A percentile compares a stretch with the other conserved stretches of the same genome.
phyloP scores from a whole-genome alignment of 2,797 vertebrate genomes.

The Petrocephalus schoutedeni region DNA sequence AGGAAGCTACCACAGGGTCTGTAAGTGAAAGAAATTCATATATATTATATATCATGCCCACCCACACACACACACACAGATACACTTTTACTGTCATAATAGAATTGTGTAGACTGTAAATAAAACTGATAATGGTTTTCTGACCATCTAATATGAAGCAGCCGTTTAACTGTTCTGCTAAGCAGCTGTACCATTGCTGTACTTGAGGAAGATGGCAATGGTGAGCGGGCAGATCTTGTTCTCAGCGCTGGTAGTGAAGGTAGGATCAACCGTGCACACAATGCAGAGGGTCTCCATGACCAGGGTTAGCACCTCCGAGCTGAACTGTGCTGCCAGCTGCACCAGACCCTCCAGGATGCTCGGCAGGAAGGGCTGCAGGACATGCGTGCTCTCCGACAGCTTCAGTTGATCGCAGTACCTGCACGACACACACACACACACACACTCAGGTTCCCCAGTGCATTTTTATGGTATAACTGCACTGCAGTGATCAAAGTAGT shows the following conservation, averaged over 20 bases:
- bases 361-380: conserved; percentile 91
- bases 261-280: conserved; percentile 89
- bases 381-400: conserved; percentile 87
- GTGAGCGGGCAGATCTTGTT: conserved; percentile 97
- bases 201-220: conserved; percentile 95
- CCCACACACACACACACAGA: background rate
- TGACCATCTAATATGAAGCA: background rate
- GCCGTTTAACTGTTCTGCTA: background rate
- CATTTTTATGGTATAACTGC: background rate
- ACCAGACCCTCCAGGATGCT: conserved; percentile 89
- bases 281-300: conserved; percentile 98
- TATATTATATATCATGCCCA: background rate
- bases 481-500: background rate
- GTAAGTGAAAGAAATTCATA: background rate
- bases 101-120: background rate
- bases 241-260: conserved; percentile 87
- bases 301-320: conserved; percentile 91
- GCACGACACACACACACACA: background rate
- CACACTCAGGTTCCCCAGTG: background rate
- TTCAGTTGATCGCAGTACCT: conserved; percentile 98
- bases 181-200: conserved; percentile 82
- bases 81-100: background rate
- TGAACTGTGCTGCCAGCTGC: conserved; percentile 95
- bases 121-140: background rate
- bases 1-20: conserved; percentile 95